Evolutionary conservation across 1,140 invertebrate genomes (phyloP).

Genomic region (Drosophila littoralis): DNA sequence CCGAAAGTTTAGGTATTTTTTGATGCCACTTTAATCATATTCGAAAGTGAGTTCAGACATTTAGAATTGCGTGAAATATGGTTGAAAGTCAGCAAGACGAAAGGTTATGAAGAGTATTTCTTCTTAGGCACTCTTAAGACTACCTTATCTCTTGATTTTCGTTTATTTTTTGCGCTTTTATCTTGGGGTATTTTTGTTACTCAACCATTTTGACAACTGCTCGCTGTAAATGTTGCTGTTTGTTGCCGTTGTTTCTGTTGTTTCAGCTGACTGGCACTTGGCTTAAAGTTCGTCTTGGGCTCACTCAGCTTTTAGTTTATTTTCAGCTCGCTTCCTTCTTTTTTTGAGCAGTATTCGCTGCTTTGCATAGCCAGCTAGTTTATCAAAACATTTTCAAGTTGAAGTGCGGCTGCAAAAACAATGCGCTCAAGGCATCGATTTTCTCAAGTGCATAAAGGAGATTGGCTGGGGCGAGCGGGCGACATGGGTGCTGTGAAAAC

Average conservation of each 20-base stretch:
- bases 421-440: conserved; percentile 70
- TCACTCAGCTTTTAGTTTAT: conserved; percentile 16
- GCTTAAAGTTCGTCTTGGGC: conserved; percentile 60
- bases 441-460: conserved; percentile 56
- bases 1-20: too few species aligned
- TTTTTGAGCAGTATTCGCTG: conserved; percentile 38
- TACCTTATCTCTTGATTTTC: background rate
- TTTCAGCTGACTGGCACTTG: conserved; percentile 57
- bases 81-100: too few species aligned
- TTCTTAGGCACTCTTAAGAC: background rate
- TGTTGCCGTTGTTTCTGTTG: conserved; percentile 35
- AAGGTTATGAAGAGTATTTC: background rate
- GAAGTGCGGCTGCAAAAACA: conserved; percentile 79
- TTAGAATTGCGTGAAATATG: too few species aligned
- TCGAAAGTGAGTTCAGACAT: too few species aligned
- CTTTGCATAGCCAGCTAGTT: conserved; percentile 68
- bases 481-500: conserved; percentile 51
- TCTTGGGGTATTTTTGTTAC: conserved; percentile 14
- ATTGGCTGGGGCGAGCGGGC: background rate
- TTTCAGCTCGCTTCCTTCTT: conserved; percentile 1
- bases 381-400: conserved; percentile 81
- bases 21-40: too few species aligned
- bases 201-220: conserved; percentile 61
- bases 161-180: conserved; percentile 9
- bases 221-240: conserved; percentile 45